A percentile compares a stretch with the other conserved stretches of the same genome.
Conservation (phyloP, 2,888 invertebrate genomes). For the Silvanus unidentatus region DNA sequence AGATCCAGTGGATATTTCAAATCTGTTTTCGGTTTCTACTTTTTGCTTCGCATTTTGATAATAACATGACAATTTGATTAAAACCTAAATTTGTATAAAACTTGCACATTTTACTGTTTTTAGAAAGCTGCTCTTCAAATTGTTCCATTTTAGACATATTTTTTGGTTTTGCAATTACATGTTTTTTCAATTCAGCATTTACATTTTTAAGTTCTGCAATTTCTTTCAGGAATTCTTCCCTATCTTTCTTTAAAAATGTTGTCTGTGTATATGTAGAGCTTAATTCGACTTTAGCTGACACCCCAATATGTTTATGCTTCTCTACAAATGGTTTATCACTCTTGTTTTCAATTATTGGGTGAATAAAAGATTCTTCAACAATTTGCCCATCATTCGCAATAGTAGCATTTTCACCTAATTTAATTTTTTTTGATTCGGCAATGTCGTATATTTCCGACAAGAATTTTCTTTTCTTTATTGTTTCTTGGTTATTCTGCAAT, state of each 20-base stretch:
- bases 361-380: not conserved
- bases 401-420: not conserved
- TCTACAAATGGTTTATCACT: not conserved
- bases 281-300: not conserved
- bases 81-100: not conserved
- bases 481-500: not conserved
- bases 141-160: not conserved
- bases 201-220: not conserved
- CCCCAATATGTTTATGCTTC: not conserved
- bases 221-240: not conserved
- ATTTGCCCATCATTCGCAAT: not conserved
- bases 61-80: not conserved
- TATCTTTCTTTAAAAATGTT: not conserved
- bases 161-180: not conserved
- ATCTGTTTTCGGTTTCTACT: conserved; percentile 6
- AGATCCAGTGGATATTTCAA: conserved; percentile 14
- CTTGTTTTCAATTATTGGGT: not conserved
- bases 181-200: not conserved
- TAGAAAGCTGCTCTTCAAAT: not conserved
- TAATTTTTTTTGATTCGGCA: not conserved
- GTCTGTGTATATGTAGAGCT: not conserved
- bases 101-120: not conserved
- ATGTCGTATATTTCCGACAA: not conserved
- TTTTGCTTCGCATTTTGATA: not conserved
- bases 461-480: not conserved